Percentiles rank a stretch among this genome's conserved stretches.
Conservation (phyloP, 1,140 invertebrate genomes). For the Drosophila guanche region DNA sequence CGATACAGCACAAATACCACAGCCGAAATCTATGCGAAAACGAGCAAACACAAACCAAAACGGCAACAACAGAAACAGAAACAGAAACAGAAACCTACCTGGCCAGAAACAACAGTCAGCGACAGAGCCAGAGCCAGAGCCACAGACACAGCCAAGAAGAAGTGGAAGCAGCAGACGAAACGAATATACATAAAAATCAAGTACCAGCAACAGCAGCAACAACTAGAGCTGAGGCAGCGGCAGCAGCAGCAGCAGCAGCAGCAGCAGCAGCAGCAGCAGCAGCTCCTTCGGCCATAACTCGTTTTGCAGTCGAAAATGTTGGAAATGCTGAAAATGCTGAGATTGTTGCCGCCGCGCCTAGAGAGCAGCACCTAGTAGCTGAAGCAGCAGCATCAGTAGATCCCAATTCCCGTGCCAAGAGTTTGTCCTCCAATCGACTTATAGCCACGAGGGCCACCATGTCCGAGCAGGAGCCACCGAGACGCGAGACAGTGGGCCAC, state of each 20-base stretch:
- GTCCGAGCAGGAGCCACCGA: slow-evolving; percentile 38
- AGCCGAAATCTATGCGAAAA: slow-evolving; percentile 74
- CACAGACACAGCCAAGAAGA: slow-evolving; percentile 51
- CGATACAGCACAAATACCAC: slow-evolving; percentile 60
- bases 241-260: slow-evolving; percentile 33
- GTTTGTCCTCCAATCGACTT: slow-evolving; percentile 64
- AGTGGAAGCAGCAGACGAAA: slow-evolving; percentile 71
- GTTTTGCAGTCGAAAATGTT: slow-evolving; percentile 83
- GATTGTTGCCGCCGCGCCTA: slow-evolving; percentile 83
- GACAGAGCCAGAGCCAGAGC: slow-evolving; percentile 22
- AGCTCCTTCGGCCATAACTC: slow-evolving; percentile 75
- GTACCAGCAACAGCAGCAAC: slow-evolving; percentile 59
- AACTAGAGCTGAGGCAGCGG: slow-evolving; percentile 26
- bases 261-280: not conserved
- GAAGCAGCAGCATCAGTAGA: not conserved
- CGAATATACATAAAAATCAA: slow-evolving; percentile 82
- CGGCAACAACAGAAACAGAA: slow-evolving; percentile 32
- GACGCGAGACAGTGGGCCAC: slow-evolving; percentile 20
- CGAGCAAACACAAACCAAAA: slow-evolving; percentile 50
- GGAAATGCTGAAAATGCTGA: slow-evolving; percentile 84
- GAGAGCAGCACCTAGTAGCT: slow-evolving; percentile 47
- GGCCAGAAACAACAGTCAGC: slow-evolving; percentile 64
- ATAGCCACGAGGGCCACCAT: slow-evolving; percentile 46
- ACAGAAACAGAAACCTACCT: slow-evolving; percentile 71
- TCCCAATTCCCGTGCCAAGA: slow-evolving; percentile 42